These are phyloP conservation scores for Drosophila leonis DNA, from an alignment of 2,888 invertebrate species.

Conservation along the genomic window DNA sequence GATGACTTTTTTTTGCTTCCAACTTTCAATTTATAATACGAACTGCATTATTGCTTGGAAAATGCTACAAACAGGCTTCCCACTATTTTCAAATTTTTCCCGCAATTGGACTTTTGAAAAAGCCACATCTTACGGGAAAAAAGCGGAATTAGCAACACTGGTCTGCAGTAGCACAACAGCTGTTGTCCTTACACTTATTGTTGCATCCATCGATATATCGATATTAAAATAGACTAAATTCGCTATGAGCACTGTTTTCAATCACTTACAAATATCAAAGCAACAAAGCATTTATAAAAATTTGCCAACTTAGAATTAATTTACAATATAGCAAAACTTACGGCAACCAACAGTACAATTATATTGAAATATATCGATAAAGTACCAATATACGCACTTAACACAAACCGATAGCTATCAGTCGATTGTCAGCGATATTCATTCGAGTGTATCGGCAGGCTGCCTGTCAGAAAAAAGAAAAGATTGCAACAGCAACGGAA, in stretches of 20 bases:
- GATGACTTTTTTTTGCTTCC: too few relatives aligned
- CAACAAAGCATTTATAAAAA: background rate
- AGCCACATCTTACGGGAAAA: too few relatives aligned
- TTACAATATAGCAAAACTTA: background rate
- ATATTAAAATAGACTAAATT: background rate
- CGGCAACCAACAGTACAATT: background rate
- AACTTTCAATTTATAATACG: too few relatives aligned
- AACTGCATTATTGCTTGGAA: too few relatives aligned
- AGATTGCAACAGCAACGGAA: slow-evolving; percentile 27
- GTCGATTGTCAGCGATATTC: background rate
- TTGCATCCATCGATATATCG: background rate
- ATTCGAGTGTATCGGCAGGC: slow-evolving; percentile 18
- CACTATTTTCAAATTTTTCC: too few relatives aligned
- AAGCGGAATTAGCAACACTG: too few relatives aligned
- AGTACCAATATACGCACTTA: background rate
- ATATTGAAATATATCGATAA: slow-evolving; percentile 16
- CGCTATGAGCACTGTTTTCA: background rate
- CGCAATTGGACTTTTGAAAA: too few relatives aligned
- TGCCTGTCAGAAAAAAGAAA: slow-evolving; percentile 21
- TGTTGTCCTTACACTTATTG: background rate
- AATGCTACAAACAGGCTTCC: too few relatives aligned
- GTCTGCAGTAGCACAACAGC: too few relatives aligned
- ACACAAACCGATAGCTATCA: background rate
- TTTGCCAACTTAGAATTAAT: background rate
- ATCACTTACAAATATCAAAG: background rate